Evolutionary conservation across 2,797 vertebrate species (phyloP), one percentile per base, ranked within the genome.

Genomic region (Monodelphis domestica): DNA sequence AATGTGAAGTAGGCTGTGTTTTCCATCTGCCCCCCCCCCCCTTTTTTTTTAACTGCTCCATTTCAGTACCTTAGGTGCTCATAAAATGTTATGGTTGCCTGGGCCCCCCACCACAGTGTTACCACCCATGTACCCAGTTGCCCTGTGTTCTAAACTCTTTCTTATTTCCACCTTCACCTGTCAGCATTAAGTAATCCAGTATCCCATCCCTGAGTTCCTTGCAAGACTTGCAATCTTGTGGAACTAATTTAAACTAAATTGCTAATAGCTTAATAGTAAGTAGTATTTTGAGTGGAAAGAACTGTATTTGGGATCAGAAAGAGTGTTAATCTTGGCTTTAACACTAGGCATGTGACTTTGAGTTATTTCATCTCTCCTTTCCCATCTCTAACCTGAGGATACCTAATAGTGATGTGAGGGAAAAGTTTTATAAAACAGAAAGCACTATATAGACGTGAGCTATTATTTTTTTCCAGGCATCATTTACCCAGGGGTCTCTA

Each of bases 81-180:
- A 50, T 50, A 50, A 84, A 84, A 84, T 84, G 70, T 84, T 11
- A 50, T 54, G 51, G 7, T 87, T 55, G 17, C 59, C 15, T 4
- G 87, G 88, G 57, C 45, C 87, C 51, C 10, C 53, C 38, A 4
- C 33, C 57, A 6, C 57, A 51, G 53, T 92, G 57, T 12, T 45
- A 15, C 4, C 4, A 6, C 54, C 33, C 11, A 52, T 12, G 56
- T 91, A 95, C 29, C 89, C 70, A 54, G 33, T 54, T 57, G 38
- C 78, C 45, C 92, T 92, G 54, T 90, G 55, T 91, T 89, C 28
- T 50, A 93, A 63, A 38, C 29, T 56, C 87, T 57, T 92, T 24
- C 88, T 78, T 89, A 70, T 84, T 84, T 26, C 9, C 24, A 45
- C 9, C 70, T 50, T 50, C 24, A 84, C 24, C 38, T 84, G 38